Evolutionary conservation across 2,113 vertebrate genomes (phyloP).

Genomic region (Myxocyprinus asiaticus): DNA sequence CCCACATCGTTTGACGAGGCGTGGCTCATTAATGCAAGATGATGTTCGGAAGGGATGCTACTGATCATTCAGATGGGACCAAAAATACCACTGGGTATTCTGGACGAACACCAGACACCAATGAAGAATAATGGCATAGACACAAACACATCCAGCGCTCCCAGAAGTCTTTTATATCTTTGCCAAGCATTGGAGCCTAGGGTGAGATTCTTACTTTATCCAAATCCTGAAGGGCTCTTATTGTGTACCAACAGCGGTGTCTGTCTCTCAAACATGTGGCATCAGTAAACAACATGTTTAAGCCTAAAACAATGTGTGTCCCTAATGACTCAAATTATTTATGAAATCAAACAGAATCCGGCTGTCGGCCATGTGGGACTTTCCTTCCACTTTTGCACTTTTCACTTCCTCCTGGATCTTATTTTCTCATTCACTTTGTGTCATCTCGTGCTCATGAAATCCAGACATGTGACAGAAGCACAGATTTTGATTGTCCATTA

Average conservation of each 20-base stretch:
- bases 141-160: slow-evolving; percentile 33
- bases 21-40: slow-evolving; percentile 69
- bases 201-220: slow-evolving; percentile 63
- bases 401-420: slow-evolving; percentile 31
- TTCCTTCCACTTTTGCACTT: slow-evolving; percentile 61
- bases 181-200: slow-evolving; percentile 68
- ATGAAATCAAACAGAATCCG: slow-evolving; percentile 80
- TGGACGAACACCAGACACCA: slow-evolving; percentile 39
- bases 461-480: background rate
- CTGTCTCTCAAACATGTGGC: slow-evolving; percentile 76
- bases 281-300: slow-evolving; percentile 78
- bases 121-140: slow-evolving; percentile 38
- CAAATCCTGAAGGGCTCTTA: slow-evolving; percentile 64
- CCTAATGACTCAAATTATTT: slow-evolving; percentile 80
- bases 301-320: slow-evolving; percentile 78
- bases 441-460: background rate
- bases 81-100: slow-evolving; percentile 57
- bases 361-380: slow-evolving; percentile 73
- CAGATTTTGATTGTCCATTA: background rate
- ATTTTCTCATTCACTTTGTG: background rate
- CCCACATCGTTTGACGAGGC: slow-evolving; percentile 67
- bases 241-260: slow-evolving; percentile 73
- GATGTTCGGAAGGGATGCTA: slow-evolving; percentile 62
- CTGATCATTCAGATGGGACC: slow-evolving; percentile 52
- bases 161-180: slow-evolving; percentile 67